These are phyloP conservation scores for Carposina sasakii DNA, from an alignment of 1,140 invertebrate species.

Conservation along the genomic window DNA sequence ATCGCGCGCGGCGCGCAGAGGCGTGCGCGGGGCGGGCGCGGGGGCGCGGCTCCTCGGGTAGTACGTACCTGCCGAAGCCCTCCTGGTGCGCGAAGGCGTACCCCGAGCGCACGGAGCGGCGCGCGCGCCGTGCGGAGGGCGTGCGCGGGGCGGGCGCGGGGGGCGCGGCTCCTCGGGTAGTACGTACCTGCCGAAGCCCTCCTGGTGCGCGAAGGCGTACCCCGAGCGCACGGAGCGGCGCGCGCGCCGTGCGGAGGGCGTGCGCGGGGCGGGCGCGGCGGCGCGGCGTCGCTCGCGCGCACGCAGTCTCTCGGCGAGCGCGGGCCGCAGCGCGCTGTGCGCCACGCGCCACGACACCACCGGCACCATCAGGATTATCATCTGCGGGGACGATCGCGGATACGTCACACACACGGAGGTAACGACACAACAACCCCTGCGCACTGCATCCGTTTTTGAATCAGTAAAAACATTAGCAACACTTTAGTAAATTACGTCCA, in stretches of 20 bases:
- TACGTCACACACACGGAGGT: constrained; percentile 44
- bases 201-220: constrained; percentile 98
- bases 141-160: constrained; percentile 86
- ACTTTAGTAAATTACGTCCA: no score
- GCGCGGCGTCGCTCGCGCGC: constrained; percentile 74
- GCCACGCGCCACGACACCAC: constrained; percentile 96
- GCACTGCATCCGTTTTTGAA: no score
- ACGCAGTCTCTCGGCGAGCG: constrained; percentile 92
- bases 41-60: no score
- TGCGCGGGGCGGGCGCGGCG: constrained; percentile 84
- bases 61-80: constrained; percentile 97
- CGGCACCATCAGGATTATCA: constrained; percentile 87
- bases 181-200: constrained; percentile 98
- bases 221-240: constrained; percentile 94
- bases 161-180: no score
- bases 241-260: constrained; percentile 88
- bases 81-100: constrained; percentile 99
- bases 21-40: no score
- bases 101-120: constrained; percentile 94
- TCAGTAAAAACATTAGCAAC: no score
- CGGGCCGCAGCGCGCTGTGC: constrained; percentile 90
- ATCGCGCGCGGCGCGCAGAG: no score
- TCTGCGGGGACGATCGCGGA: constrained; percentile 78
- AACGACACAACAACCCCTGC: no score
- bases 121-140: constrained; percentile 87